Base-by-base conservation (phyloP, 2,888 invertebrate genomes). In the Aromia moschata region DNA sequence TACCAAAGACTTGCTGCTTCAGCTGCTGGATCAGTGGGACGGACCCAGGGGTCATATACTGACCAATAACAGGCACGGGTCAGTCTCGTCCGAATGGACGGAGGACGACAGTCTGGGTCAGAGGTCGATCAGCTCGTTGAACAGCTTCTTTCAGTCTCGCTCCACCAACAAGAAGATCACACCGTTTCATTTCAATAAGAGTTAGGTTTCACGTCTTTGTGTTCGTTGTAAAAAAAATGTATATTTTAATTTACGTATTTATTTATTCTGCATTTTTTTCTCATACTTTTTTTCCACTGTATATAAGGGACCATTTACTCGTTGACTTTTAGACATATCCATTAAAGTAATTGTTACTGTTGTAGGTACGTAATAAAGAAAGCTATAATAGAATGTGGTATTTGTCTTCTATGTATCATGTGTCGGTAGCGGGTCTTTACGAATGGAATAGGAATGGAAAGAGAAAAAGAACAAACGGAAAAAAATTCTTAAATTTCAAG, bases 91-190 rank as follows among this genome's bases (percentile, higher is more conserved):
- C 47, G 92, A 92, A 71, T 91, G 89, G 87, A 87, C 88, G 17
- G 86, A 89, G 7, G 86, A 87, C 15, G 89, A 91, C 68, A 87
- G 87, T 61, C 81, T 92, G 47, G 91, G 90, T 31, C 89, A 92
- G 74, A 87, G 85, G 70, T 90, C 92, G 5, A 91, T 93, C 83
- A 91, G 89, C 69, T 92, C 92, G 55, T 83, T 92, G 40, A 91
- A 92, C 68, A 89, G 89, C 55, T 92, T 92, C 82, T 92, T 91
- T 78, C 89, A 90, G 64, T 81, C 84, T 40, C 74, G 81, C 41
- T 73, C 80, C 14, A 74, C 76, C 10, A 76, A 71, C 55, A 80
- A 80, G 62, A 81, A 80, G 68, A 74, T 76, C 18, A 76, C 77
- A 16, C 72, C 71, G 14, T 80, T 79, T 70, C 73, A 77, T 66